Conservation (phyloP, 2,797 vertebrate genomes). For the Nothura maculosa region DNA sequence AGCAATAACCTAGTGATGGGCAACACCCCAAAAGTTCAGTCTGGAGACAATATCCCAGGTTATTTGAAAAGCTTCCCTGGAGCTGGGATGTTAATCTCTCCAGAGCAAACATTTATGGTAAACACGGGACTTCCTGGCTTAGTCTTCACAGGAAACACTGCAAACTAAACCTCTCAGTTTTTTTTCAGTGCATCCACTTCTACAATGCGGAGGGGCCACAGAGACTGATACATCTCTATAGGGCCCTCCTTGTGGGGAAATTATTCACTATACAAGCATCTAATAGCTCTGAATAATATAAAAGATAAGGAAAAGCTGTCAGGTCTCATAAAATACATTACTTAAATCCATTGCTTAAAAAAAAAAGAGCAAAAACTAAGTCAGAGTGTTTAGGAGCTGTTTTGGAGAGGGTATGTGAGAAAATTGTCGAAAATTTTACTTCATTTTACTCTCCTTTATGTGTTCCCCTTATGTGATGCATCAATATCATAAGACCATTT, state of each 20-base stretch:
- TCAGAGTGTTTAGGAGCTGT: not conserved
- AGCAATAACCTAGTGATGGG: not conserved
- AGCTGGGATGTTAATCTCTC: not conserved
- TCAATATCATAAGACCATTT: not conserved
- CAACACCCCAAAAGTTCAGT: not conserved
- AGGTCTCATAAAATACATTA: not conserved
- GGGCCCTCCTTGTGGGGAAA: not conserved
- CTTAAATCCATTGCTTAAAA: not conserved
- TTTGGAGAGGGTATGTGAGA: not conserved
- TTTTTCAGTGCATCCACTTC: not conserved
- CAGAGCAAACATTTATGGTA: not conserved
- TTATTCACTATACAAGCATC: accelerated
- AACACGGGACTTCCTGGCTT: not conserved
- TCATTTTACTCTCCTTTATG: not conserved
- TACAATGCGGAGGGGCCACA: accelerated
- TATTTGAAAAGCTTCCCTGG: not conserved
- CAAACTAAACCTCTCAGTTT: not conserved
- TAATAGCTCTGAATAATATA: not conserved
- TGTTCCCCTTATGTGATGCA: not conserved
- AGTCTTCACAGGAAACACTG: not conserved
- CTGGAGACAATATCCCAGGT: not conserved
- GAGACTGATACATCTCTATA: not conserved
- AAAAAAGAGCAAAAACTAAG: not conserved
- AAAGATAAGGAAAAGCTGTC: not conserved
- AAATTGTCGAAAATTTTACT: not conserved